Conservation (phyloP, 2,113 vertebrate genomes). For the Felis chaus region DNA sequence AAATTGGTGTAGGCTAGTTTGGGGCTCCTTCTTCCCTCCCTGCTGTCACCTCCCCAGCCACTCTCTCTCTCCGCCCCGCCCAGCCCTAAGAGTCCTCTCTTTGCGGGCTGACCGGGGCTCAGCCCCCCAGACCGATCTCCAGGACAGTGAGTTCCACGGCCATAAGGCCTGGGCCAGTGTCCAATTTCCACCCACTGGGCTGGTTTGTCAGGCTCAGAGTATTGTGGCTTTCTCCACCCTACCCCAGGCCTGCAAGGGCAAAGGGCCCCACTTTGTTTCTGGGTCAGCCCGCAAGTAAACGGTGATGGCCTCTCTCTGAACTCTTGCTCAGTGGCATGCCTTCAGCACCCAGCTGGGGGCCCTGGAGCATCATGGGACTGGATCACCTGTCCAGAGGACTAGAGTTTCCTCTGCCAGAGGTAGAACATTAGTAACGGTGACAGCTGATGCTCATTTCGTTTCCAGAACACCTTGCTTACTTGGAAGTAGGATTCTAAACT, state of each 20-base stretch:
- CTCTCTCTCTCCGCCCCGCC: neutral
- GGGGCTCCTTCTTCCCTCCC: neutral
- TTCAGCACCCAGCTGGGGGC: neutral
- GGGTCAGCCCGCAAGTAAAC: neutral
- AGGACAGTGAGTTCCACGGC: neutral
- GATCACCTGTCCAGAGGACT: neutral
- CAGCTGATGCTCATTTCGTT: neutral
- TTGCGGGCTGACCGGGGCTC: neutral
- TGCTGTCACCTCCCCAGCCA: neutral
- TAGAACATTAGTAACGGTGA: neutral
- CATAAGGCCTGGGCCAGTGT: neutral
- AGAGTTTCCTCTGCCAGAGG: neutral
- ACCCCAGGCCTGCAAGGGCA: neutral
- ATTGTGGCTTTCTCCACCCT: neutral
- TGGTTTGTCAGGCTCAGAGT: neutral
- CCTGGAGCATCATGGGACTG: neutral
- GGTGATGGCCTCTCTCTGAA: neutral
- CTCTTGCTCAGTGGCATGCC: accelerated
- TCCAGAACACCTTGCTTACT: neutral
- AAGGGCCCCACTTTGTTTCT: neutral
- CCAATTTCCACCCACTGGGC: neutral
- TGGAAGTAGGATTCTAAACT: neutral
- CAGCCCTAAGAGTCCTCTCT: neutral
- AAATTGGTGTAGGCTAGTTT: neutral
- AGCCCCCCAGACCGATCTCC: neutral